Evolutionary conservation across 1,140 invertebrate species (phyloP).

Genomic region (Polypedilum vanderplanki): DNA sequence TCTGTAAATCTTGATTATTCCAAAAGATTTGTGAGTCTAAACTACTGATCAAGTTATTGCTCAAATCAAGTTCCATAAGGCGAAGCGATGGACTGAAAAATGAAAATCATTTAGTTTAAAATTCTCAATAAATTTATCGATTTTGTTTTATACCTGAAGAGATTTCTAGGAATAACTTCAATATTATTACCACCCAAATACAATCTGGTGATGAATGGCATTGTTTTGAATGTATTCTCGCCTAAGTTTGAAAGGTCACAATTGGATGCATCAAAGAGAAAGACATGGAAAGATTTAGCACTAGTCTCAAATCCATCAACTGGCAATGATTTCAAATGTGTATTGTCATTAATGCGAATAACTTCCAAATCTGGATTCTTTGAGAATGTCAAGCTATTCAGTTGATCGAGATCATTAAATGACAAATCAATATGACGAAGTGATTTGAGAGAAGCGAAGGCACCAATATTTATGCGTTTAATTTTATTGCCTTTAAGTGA

Average conservation of each 20-base stretch:
- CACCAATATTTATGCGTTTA: conserved; percentile 56
- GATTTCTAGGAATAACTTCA: conserved; percentile 35
- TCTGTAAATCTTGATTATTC: conserved; percentile 53
- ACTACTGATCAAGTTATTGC: conserved; percentile 54
- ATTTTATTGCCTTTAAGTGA: conserved; percentile 56
- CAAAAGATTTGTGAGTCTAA: conserved; percentile 55
- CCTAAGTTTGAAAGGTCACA: conserved; percentile 56
- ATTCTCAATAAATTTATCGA: neutral
- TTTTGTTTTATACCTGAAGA: neutral
- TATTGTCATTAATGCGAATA: conserved; percentile 59
- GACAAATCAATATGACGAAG: conserved; percentile 61
- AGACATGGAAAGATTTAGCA: conserved; percentile 53
- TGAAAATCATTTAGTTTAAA: conserved; percentile 31
- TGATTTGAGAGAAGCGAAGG: conserved; percentile 54
- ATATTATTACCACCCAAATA: conserved; percentile 58
- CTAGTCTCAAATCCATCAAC: conserved; percentile 49
- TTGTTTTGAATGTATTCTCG: conserved; percentile 55
- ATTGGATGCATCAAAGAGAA: conserved; percentile 59
- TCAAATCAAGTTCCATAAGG: conserved; percentile 58
- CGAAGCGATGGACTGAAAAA: conserved; percentile 49
- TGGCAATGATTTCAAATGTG: conserved; percentile 52
- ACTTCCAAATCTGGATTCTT: conserved; percentile 59
- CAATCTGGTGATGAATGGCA: conserved; percentile 55
- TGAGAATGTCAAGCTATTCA: conserved; percentile 57
- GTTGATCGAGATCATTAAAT: conserved; percentile 55